These are phyloP conservation scores for Cantharis rustica DNA, from an alignment of 2,888 invertebrate species.

Conservation along the genomic window DNA sequence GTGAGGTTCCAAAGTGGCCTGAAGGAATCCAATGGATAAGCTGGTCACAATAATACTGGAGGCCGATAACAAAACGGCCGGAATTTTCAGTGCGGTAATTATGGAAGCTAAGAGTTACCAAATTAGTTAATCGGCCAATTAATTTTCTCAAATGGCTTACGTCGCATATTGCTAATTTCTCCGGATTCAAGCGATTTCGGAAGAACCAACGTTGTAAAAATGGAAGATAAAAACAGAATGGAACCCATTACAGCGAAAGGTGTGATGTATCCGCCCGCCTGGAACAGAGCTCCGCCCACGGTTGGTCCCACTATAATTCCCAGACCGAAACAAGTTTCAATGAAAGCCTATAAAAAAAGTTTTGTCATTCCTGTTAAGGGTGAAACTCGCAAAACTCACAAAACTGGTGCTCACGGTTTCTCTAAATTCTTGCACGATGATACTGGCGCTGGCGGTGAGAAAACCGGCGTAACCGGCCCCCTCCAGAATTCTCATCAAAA, in stretches of 20 bases:
- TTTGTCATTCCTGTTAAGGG: not conserved
- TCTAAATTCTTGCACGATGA: conserved; percentile 86
- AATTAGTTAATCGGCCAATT: not conserved
- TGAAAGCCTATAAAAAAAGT: conserved; percentile 63
- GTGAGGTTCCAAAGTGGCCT: conserved; percentile 88
- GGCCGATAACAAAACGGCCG: conserved; percentile 72
- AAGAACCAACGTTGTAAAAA: conserved; percentile 73
- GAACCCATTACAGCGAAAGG: conserved; percentile 82
- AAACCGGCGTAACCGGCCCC: conserved; percentile 89
- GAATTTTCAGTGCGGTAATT: conserved; percentile 68
- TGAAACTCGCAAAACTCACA: conserved; percentile 61
- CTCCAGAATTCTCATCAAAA: conserved; percentile 78
- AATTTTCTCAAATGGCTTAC: conserved; percentile 55
- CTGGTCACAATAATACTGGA: conserved; percentile 76
- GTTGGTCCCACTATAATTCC: conserved; percentile 89
- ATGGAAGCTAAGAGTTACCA: conserved; percentile 64
- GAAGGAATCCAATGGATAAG: conserved; percentile 84
- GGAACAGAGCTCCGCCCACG: conserved; percentile 83
- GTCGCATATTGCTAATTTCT: conserved; percentile 62
- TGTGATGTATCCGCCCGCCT: conserved; percentile 75
- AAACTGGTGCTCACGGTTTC: conserved; percentile 84
- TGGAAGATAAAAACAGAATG: conserved; percentile 72
- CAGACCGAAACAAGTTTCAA: conserved; percentile 86
- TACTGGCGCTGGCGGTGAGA: conserved; percentile 83
- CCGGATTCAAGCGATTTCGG: conserved; percentile 66